phyloP scores from a whole-genome alignment of 2,888 invertebrate species.

The Nomada lathburiana region DNA sequence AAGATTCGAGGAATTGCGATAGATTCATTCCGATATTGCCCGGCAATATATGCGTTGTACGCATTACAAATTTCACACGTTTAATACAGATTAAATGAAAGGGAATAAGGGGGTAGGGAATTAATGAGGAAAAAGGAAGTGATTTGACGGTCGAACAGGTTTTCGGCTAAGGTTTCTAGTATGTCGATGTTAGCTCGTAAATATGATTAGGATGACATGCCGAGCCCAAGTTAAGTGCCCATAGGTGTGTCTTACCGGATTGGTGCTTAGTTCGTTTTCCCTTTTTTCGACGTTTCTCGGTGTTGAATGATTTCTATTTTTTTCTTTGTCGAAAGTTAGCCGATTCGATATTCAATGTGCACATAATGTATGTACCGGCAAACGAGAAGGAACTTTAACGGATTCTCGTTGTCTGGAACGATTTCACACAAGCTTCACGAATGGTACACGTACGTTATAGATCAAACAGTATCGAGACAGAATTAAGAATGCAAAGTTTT shows the following conservation, averaged over 20 bases:
- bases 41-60: background rate
- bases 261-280: slow-evolving; percentile 78
- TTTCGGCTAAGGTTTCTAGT: slow-evolving; percentile 66
- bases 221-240: slow-evolving; percentile 77
- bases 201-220: slow-evolving; percentile 77
- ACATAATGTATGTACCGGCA: slow-evolving; percentile 63
- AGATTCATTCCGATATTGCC: background rate
- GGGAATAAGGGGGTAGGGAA: background rate
- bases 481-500: background rate
- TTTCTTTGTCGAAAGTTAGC: slow-evolving; percentile 66
- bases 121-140: slow-evolving; percentile 2
- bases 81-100: background rate
- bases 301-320: slow-evolving; percentile 73
- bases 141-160: slow-evolving; percentile 54
- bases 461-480: slow-evolving; percentile 14
- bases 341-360: slow-evolving; percentile 69
- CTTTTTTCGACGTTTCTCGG: slow-evolving; percentile 77
- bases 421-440: slow-evolving; percentile 62
- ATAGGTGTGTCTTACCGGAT: slow-evolving; percentile 78
- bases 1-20: background rate
- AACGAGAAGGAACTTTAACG: slow-evolving; percentile 61
- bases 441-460: slow-evolving; percentile 66
- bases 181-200: slow-evolving; percentile 78
- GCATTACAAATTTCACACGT: background rate
- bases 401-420: slow-evolving; percentile 65